Evolutionary conservation across 2,113 vertebrate species (phyloP).

Genomic region (Strigops habroptila): DNA sequence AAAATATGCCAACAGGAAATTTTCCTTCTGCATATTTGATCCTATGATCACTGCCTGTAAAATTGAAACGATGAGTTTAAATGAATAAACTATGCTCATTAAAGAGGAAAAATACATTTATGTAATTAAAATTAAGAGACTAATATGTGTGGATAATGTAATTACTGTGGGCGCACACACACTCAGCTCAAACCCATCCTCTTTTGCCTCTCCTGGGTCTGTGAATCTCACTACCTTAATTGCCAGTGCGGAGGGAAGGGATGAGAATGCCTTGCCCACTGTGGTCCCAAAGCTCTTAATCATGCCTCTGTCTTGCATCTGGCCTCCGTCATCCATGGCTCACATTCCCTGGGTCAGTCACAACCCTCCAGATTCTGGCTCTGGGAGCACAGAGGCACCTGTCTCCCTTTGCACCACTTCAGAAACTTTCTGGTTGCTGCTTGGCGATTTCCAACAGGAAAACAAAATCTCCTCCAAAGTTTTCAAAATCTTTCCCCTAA

Average conservation of each 20-base stretch:
- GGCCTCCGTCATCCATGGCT: neutral
- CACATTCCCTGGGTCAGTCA: neutral
- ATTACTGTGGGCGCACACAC: conserved; percentile 57
- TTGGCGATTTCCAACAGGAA: neutral
- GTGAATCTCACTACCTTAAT: conserved; percentile 28
- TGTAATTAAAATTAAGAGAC: conserved; percentile 75
- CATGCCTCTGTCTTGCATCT: neutral
- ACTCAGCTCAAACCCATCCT: conserved; percentile 17
- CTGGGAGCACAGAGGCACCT: neutral
- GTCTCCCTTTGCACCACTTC: neutral
- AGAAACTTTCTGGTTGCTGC: neutral
- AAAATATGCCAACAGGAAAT: conserved; percentile 74
- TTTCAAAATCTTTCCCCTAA: neutral
- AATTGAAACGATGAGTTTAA: conserved; percentile 76
- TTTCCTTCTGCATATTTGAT: conserved; percentile 69
- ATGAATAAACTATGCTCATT: conserved; percentile 74
- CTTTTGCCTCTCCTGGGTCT: conserved; percentile 6
- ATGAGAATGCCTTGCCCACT: neutral
- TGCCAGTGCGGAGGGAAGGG: neutral
- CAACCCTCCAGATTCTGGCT: neutral
- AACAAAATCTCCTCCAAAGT: neutral
- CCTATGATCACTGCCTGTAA: conserved; percentile 70
- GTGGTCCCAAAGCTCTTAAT: neutral
- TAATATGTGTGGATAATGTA: conserved; percentile 71
- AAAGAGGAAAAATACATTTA: conserved; percentile 75